Base-by-base conservation (phyloP, 1,140 invertebrate genomes). In the Zaprionus davidi region DNA sequence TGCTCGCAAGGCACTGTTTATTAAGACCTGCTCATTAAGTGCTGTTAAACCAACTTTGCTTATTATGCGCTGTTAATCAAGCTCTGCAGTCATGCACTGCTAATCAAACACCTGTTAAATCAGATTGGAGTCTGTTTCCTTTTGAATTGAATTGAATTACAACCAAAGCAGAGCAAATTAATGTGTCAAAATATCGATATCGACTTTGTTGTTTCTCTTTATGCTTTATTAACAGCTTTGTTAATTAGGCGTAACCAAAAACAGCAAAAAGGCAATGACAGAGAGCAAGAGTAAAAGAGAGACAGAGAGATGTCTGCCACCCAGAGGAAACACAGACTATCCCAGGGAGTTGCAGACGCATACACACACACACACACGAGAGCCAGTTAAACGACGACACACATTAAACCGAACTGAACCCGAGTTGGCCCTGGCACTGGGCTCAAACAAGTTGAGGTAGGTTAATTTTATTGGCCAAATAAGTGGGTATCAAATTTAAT, bases 381-480 rank as follows among this genome's bases (percentile, higher is more conserved):
- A 31, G 56, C 62, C 60, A 69, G 65, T 69, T 55, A 78, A 65
- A 78, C 41, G 76, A 46, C 57, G 41, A 65, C 59, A 69, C 38
- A 81, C 60, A 66, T 75, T 78, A 76, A 76, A 64, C 55, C 56
- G 44, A 72, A 71, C 58, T 78, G 80, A 75, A 58, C 66, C 72
- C 66, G 36, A 62, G 74, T 67, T 72, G 57, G 70, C 62, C 69
- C 60, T 53, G 57, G 59, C 34, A 65, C 38, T 63, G 63, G 62
- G 70, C 46, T 53, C 79, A 75, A 81, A 75, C 79, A 71, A 78
- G 84, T 90, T 90, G 86, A 86, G 86, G 86, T 90, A 90, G 86
- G 86, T 90, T 90, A 90, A 90, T 90, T 90, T 90, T 90, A 90
- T 90, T 90, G 86, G 86, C 86, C 86, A 90, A 90, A 85, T 90